Evolutionary conservation across 2,113 vertebrate genomes (phyloP), one percentile per base, ranked within the genome.

Genomic region (Aplodontia rufa): DNA sequence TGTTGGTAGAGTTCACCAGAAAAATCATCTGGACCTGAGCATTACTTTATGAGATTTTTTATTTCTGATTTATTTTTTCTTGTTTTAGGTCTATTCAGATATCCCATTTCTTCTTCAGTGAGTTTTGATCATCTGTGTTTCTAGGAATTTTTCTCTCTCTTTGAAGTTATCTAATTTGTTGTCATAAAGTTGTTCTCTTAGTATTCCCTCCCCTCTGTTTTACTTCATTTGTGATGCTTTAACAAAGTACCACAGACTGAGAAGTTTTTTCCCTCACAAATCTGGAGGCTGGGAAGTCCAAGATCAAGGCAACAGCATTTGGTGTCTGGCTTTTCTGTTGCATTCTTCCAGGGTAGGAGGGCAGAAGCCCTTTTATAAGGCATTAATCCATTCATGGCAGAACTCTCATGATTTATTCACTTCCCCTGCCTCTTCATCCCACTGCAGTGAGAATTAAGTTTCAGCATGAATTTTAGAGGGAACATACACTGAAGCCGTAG

Each of bases 41-140:
- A 79, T 89, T 89, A 83, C 40, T 94, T 84, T 89, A 30, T 88
- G 60, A 84, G 40, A 87, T 24, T 76, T 85, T 88, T 84, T 12
- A 79, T 68, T 82, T 89, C 45, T 71, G 9, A 72, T 30, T 74
- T 26, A 10, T 9, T 17, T 64, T 94, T 85, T 75, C 12, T 76
- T 68, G 4, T 71, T 42, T 51, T 82, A 53, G 32, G 8, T 60
- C 60, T 95, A 68, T 87, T 90, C 22, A 55, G 53, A 90, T 90
- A 90, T 90, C 76, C 37, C 8, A 24, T 90, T 81, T 80, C 72
- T 94, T 68, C 53, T 84, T 40, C 12, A 92, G 64, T 78, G 35
- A 20, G 16, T 92, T 85, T 81, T 60, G 30, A 17, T 85, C 47
- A 89, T 80, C 28, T 92, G 28, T 47, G 12, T 81, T 92, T 17